A percentile compares a stretch with the other conserved stretches of the same genome.
These are phyloP conservation scores for Drosophila micromelanica DNA, from an alignment of 1,140 invertebrate genomes.

Conservation along the genomic window DNA sequence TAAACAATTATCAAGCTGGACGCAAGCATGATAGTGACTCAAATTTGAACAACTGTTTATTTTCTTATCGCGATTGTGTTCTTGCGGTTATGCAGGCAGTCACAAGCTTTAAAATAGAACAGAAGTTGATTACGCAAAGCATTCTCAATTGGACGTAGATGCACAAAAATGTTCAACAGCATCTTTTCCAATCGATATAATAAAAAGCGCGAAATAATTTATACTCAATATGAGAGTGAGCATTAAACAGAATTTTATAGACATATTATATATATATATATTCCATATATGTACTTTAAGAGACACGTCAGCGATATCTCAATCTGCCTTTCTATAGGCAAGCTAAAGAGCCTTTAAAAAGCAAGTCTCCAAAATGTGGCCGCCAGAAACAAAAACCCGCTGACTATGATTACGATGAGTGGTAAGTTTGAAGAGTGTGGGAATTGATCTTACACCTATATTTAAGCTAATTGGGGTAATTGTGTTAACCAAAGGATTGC, in stretches of 20 bases:
- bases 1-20: slow-evolving; percentile 16
- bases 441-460: background rate
- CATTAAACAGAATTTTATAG: too few species aligned
- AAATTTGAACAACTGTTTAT: slow-evolving; percentile 28
- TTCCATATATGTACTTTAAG: slow-evolving; percentile 4
- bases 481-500: slow-evolving; percentile 27
- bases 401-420: slow-evolving; percentile 39
- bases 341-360: slow-evolving; percentile 8
- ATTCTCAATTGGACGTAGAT: slow-evolving; percentile 14
- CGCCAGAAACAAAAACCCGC: background rate
- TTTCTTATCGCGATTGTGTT: slow-evolving; percentile 24
- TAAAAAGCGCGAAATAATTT: slow-evolving; percentile 28
- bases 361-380: slow-evolving; percentile 1
- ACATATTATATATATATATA: background rate
- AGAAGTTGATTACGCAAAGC: slow-evolving; percentile 18
- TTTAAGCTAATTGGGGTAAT: slow-evolving; percentile 23
- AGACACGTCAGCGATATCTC: slow-evolving; percentile 11
- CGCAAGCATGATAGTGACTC: slow-evolving; percentile 27
- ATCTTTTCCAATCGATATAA: slow-evolving; percentile 46
- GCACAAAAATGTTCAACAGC: slow-evolving; percentile 35
- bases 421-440: background rate
- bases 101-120: slow-evolving; percentile 20
- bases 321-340: slow-evolving; percentile 28
- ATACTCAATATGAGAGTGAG: slow-evolving; percentile 37
- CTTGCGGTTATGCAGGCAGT: background rate